Evolutionary conservation across 2,113 vertebrate species (phyloP).

Genomic region (Daphoenositta chrysoptera): DNA sequence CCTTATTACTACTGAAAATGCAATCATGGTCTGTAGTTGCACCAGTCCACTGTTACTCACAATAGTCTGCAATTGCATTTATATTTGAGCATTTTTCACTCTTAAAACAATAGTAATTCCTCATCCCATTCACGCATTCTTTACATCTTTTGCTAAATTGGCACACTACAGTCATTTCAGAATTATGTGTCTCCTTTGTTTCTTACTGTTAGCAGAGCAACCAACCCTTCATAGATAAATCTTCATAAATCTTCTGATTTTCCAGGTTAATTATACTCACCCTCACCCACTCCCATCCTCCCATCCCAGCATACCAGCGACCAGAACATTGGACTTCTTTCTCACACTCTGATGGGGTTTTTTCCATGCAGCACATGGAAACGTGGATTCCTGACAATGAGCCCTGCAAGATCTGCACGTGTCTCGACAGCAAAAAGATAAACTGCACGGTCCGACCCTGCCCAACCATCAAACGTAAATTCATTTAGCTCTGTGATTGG

Average conservation of each 20-base stretch:
- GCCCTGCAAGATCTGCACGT: constrained; percentile 88
- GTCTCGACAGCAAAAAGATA: constrained; percentile 80
- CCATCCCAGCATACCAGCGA: background rate
- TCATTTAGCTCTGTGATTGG: background rate
- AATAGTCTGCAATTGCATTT: background rate
- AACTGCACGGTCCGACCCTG: constrained; percentile 87
- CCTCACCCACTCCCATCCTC: background rate
- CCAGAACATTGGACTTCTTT: background rate
- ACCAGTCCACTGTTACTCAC: background rate
- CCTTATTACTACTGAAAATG: background rate
- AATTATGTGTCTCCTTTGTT: background rate
- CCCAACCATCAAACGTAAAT: constrained; percentile 77
- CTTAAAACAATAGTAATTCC: background rate
- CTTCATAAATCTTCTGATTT: background rate
- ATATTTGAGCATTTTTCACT: background rate
- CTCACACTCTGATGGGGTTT: background rate
- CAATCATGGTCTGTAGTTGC: background rate
- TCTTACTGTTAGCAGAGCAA: background rate
- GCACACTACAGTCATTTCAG: background rate
- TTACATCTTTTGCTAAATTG: background rate
- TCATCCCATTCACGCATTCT: background rate
- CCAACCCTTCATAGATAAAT: background rate
- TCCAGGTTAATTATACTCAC: background rate
- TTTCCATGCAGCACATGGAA: constrained; percentile 78
- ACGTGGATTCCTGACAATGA: constrained; percentile 84